A percentile compares a stretch with the other conserved stretches of the same genome.
These are phyloP conservation scores for Oryzias javanicus DNA, from an alignment of 2,113 vertebrate species.

Conservation along the genomic window DNA sequence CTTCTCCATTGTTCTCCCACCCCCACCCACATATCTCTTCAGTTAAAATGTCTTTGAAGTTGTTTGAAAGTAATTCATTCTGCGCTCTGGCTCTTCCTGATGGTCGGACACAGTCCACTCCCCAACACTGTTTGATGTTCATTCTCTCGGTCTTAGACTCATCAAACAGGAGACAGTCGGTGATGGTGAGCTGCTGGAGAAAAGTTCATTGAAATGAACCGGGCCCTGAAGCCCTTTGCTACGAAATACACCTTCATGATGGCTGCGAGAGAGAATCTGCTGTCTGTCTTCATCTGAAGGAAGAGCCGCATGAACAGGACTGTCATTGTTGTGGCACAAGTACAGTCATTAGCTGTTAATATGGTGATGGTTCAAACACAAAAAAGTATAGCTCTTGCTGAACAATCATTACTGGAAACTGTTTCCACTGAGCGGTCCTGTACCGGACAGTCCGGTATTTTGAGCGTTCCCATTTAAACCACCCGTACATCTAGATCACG, in stretches of 20 bases:
- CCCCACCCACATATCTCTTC: neutral
- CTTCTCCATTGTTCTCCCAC: slow-evolving; percentile 18
- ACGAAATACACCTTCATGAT: slow-evolving; percentile 4
- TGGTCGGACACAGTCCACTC: slow-evolving; percentile 9
- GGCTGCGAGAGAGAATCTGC: neutral
- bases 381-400: no score
- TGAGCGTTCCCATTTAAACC: no score
- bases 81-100: slow-evolving; percentile 1
- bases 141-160: neutral
- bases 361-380: no score
- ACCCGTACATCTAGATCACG: no score
- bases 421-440: no score
- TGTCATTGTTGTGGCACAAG: no score
- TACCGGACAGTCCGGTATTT: no score
- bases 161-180: neutral
- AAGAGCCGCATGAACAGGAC: no score
- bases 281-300: neutral
- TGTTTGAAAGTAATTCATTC: slow-evolving; percentile 10
- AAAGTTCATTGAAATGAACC: slow-evolving; percentile 20
- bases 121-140: slow-evolving; percentile 9
- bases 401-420: no score
- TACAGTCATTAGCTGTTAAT: no score
- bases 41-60: slow-evolving; percentile 30
- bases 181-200: slow-evolving; percentile 5
- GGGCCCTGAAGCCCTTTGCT: slow-evolving; percentile 3